Evolutionary conservation across 2,888 invertebrate genomes (phyloP).

Genomic region (Euplexia lucipara): DNA sequence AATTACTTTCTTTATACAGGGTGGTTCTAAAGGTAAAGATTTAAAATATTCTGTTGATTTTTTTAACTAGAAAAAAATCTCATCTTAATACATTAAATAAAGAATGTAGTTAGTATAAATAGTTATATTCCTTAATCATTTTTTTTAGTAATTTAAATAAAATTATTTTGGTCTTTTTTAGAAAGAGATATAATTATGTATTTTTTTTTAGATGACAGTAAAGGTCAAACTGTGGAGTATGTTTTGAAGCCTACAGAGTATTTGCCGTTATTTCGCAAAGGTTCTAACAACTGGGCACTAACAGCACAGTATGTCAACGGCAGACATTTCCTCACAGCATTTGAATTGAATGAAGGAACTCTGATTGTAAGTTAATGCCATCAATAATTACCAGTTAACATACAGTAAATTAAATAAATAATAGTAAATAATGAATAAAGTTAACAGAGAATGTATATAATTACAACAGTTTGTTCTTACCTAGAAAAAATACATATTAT

Average conservation of each 20-base stretch:
- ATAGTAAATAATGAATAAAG: too few relatives aligned
- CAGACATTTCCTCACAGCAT: slow-evolving; percentile 87
- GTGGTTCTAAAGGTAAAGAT: slow-evolving; percentile 83
- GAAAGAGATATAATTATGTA: not conserved
- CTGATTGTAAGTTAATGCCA: slow-evolving; percentile 81
- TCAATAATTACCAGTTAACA: not conserved
- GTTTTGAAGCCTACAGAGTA: slow-evolving; percentile 85
- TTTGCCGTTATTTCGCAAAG: slow-evolving; percentile 83
- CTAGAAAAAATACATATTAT: too few relatives aligned
- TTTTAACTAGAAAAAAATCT: not conserved
- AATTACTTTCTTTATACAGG: slow-evolving; percentile 86
- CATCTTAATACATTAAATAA: too few relatives aligned
- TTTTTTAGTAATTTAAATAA: not conserved
- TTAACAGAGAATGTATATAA: too few relatives aligned
- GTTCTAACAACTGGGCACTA: slow-evolving; percentile 86
- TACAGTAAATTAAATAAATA: not conserved
- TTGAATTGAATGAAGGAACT: slow-evolving; percentile 87
- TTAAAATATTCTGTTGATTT: slow-evolving; percentile 8
- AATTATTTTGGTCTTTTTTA: not conserved
- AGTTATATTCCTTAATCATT: not conserved
- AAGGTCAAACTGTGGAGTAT: slow-evolving; percentile 85
- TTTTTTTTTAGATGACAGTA: slow-evolving; percentile 78
- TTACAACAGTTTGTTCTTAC: too few relatives aligned
- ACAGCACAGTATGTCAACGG: slow-evolving; percentile 89
- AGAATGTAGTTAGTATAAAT: too few relatives aligned